These are phyloP conservation scores for Mythimna albipuncta DNA, from an alignment of 2,888 invertebrate genomes.

Conservation along the genomic window DNA sequence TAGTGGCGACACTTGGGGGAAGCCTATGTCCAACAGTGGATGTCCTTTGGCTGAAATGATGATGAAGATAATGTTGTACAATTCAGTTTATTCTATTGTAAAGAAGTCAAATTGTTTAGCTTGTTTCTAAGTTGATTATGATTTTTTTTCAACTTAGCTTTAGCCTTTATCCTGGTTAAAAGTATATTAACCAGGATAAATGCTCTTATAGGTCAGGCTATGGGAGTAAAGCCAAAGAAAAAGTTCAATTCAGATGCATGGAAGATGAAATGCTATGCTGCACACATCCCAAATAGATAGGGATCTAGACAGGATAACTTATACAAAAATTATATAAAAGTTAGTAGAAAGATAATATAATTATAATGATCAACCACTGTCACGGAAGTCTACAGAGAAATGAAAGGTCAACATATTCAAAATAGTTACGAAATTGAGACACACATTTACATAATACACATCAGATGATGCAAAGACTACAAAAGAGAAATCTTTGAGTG, in stretches of 20 bases:
- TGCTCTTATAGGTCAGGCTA: neutral
- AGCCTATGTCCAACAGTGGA: too few relatives aligned
- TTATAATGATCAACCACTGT: neutral
- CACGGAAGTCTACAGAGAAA: neutral
- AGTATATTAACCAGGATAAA: neutral
- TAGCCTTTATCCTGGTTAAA: too few relatives aligned
- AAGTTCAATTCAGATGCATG: neutral
- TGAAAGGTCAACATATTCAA: conserved; percentile 19
- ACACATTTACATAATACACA: conserved; percentile 27
- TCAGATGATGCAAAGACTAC: conserved; percentile 19
- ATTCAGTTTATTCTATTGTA: neutral
- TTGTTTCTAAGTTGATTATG: too few relatives aligned
- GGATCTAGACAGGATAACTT: neutral
- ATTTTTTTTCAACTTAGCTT: neutral
- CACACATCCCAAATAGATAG: neutral
- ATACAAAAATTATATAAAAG: neutral
- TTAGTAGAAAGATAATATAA: neutral
- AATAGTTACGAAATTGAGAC: conserved; percentile 11
- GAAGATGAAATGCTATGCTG: neutral
- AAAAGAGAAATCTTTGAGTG: conserved; percentile 27
- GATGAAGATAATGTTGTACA: too few relatives aligned
- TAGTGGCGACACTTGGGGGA: too few relatives aligned
- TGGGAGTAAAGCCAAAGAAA: too few relatives aligned
- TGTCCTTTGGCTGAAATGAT: too few relatives aligned
- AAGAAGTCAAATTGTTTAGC: neutral